Conservation (phyloP, 2,113 vertebrate genomes). For the Heterotilapia buettikoferi region DNA sequence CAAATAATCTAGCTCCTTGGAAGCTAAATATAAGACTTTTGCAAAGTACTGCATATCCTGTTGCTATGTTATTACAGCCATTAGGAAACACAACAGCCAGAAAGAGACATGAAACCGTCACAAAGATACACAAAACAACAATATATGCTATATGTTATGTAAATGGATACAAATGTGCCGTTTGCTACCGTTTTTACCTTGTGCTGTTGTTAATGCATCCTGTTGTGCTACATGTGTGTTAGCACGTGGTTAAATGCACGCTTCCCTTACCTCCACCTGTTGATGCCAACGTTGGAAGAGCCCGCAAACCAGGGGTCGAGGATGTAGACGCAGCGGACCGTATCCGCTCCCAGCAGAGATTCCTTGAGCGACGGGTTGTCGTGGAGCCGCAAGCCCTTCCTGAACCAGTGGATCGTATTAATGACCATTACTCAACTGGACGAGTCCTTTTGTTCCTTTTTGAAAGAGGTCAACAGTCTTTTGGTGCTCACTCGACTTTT, state of each 20-base stretch:
- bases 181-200: background rate
- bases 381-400: constrained; percentile 96
- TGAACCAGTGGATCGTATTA: constrained; percentile 97
- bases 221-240: background rate
- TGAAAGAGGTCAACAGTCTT: background rate
- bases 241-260: background rate
- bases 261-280: constrained; percentile 90
- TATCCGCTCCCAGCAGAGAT: constrained; percentile 86
- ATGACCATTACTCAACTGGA: constrained; percentile 83
- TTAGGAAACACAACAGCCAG: background rate
- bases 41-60: background rate
- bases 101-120: background rate
- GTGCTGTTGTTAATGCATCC: background rate
- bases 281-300: constrained; percentile 98
- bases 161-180: background rate
- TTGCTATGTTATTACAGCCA: background rate
- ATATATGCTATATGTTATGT: background rate
- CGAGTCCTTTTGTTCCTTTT: constrained; percentile 14
- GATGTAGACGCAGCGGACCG: constrained; percentile 94
- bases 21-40: background rate
- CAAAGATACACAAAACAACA: background rate
- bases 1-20: background rate
- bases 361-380: constrained; percentile 93
- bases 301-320: constrained; percentile 97
- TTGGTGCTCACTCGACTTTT: background rate